phyloP scores from a whole-genome alignment of 2,888 invertebrate genomes.

The Chymomyza fuscimana region DNA sequence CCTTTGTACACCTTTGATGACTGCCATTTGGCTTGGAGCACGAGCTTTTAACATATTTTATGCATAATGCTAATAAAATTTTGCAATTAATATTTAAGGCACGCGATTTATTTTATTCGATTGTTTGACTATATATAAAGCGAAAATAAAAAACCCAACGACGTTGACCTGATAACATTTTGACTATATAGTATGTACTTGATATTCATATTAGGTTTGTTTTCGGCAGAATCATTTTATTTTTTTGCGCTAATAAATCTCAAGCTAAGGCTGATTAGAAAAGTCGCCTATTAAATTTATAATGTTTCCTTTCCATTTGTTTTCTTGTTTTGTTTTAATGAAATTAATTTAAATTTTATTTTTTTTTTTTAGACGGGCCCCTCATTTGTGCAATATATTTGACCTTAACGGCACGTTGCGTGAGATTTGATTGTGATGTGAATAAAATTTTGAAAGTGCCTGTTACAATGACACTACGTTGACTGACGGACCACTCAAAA shows the following conservation, averaged over 20 bases:
- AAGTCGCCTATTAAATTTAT: conserved; percentile 44
- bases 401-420: conserved; percentile 40
- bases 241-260: conserved; percentile 40
- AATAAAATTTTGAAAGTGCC: conserved; percentile 1
- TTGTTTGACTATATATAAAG: neutral
- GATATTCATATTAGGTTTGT: conserved; percentile 10
- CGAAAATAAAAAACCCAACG: neutral
- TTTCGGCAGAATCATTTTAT: conserved; percentile 50
- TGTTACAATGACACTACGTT: neutral
- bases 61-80: conserved; percentile 59
- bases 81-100: conserved; percentile 60
- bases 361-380: conserved; percentile 41
- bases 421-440: neutral
- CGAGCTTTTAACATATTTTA: conserved; percentile 26
- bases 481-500: neutral
- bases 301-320: conserved; percentile 54
- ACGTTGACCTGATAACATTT: conserved; percentile 55
- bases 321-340: neutral
- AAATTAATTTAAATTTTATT: neutral
- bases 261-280: conserved; percentile 56
- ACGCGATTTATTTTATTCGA: conserved; percentile 52
- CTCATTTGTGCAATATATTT: conserved; percentile 53
- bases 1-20: conserved; percentile 5
- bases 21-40: neutral
- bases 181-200: conserved; percentile 23